Percentiles rank a stretch among this genome's conserved stretches.
Conservation (phyloP, 1,140 invertebrate species). For the Chionoecetes opilio region DNA sequence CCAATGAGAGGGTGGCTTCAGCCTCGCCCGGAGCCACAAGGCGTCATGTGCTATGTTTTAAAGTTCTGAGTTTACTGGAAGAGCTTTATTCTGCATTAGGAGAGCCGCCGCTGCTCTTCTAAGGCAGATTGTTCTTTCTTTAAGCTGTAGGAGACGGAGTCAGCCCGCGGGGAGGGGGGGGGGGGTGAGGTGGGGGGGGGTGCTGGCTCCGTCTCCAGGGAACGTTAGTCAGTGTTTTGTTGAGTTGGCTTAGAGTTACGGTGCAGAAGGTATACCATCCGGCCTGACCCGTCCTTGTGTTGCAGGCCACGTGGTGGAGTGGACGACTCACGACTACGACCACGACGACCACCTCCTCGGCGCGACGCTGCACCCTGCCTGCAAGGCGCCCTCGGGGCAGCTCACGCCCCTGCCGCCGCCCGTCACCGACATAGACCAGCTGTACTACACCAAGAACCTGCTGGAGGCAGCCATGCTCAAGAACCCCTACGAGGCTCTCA, state of each 20-base stretch:
- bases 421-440: constrained; percentile 79
- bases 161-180: background rate
- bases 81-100: background rate
- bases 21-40: background rate
- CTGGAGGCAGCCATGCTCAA: constrained; percentile 81
- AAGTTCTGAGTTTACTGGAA: background rate
- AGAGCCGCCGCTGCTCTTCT: background rate
- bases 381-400: constrained; percentile 59
- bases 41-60: background rate
- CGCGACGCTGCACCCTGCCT: constrained; percentile 57
- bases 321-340: constrained; percentile 76
- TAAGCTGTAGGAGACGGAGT: constrained; percentile 24
- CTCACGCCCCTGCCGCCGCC: constrained; percentile 70
- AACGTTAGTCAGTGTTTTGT: constrained; percentile 38
- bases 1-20: background rate
- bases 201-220: background rate
- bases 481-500: constrained; percentile 81
- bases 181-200: background rate
- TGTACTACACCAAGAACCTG: constrained; percentile 81
- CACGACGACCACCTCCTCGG: constrained; percentile 59
- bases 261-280: constrained; percentile 66
- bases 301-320: constrained; percentile 73
- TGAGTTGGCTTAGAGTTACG: background rate
- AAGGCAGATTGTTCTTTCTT: background rate
- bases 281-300: constrained; percentile 77